Evolutionary conservation across 1,140 invertebrate species (phyloP).

Genomic region (Pemphigus obesinymphae): DNA sequence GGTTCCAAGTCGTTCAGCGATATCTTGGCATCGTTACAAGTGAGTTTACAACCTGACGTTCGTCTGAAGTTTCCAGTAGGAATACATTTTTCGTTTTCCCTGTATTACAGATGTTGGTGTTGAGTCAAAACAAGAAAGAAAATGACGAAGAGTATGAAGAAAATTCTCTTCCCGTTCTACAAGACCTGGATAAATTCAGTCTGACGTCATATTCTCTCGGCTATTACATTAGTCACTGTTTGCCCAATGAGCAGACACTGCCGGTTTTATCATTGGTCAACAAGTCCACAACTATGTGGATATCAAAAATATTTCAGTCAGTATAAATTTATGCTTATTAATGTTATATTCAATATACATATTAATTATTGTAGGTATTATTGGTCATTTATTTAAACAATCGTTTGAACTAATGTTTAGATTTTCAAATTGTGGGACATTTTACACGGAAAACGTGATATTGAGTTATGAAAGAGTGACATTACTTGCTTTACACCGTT

Average conservation of each 20-base stretch:
- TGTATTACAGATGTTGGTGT: neutral
- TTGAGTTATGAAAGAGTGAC: slow-evolving; percentile 26
- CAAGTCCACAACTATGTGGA: slow-evolving; percentile 13
- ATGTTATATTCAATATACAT: no score
- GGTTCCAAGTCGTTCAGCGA: neutral
- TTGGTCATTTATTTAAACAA: neutral
- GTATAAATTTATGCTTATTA: neutral
- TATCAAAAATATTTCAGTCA: slow-evolving; percentile 16
- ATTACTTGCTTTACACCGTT: slow-evolving; percentile 7
- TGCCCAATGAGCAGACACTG: slow-evolving; percentile 27
- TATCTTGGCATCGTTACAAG: slow-evolving; percentile 26
- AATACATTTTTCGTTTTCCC: neutral
- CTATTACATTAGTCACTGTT: slow-evolving; percentile 31
- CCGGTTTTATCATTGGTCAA: neutral
- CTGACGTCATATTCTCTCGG: slow-evolving; percentile 10
- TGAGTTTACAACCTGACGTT: neutral
- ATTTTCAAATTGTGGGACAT: slow-evolving; percentile 17
- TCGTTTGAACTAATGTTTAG: neutral
- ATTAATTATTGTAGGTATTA: no score
- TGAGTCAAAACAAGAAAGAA: slow-evolving; percentile 21
- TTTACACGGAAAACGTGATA: slow-evolving; percentile 34
- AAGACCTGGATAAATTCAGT: slow-evolving; percentile 20
- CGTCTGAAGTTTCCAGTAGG: no score
- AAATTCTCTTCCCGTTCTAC: neutral
- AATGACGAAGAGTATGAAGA: neutral